Base-by-base conservation (phyloP, 2,888 invertebrate species). In the Trachelus stipa region DNA sequence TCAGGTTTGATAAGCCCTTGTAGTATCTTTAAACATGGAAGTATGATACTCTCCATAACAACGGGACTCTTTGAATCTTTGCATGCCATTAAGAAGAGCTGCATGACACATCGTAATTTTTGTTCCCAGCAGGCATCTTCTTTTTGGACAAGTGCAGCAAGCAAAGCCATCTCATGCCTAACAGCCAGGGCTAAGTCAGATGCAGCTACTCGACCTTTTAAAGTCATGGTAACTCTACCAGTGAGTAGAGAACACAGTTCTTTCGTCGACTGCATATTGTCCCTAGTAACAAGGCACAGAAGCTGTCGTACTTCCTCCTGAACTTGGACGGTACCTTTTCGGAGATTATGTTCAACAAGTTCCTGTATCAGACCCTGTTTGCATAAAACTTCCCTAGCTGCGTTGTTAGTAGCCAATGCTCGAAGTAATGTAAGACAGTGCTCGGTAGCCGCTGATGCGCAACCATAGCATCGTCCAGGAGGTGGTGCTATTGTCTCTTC, bases 51-150 rank as follows among this genome's bases (percentile, higher is more conserved):
- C 88, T 98, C 97, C 93, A 97, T 95, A 0, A 98, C 97, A 76
- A 97, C 95, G 0, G 97, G 97, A 87, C 96, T 97, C 81, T 95
- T 95, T 0, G 96, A 95, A 91, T 95, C 94, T 77, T 94, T 93
- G 83, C 95, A 95, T 6, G 96, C 96, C 92, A 95, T 94, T 77
- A 97, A 93, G 92, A 98, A 98, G 76, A 98, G 92, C 83, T 96
- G 95, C 92, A 98, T 96, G 81, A 98, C 96, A 89, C 97, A 96
- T 74, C 97, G 94, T 1, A 99, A 92, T 87, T 98, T 96, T 81
- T 96, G 95, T 90, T 99, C 98, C 99, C 99, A 99, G 89, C 98
- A 98, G 4, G 96, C 95, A 90, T 99, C 99, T 88, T 98, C 97
- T 84, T 97, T 97, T 85, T 97, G 96, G 2, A 98, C 95, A 73